These are phyloP conservation scores for Lacanobia wlatinum DNA, from an alignment of 2,888 invertebrate species.

Conservation along the genomic window DNA sequence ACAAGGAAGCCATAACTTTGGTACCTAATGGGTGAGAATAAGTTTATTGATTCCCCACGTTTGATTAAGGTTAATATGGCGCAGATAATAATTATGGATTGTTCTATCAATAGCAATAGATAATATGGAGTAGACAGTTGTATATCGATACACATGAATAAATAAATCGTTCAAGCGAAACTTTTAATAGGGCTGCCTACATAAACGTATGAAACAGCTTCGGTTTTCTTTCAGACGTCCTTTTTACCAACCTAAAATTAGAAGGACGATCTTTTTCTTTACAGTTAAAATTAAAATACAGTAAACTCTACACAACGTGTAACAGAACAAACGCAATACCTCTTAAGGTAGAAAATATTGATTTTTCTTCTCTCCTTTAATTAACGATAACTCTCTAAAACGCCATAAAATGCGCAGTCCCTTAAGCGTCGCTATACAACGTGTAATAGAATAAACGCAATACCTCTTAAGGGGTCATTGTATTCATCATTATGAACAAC, in stretches of 20 bases:
- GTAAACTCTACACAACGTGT: too few relatives aligned
- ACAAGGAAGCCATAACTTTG: constrained; percentile 9
- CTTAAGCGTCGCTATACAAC: too few relatives aligned
- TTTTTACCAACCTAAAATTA: neutral
- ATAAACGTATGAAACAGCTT: neutral
- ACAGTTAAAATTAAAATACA: too few relatives aligned
- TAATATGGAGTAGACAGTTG: constrained; percentile 12
- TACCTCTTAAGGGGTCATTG: too few relatives aligned
- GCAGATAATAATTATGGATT: constrained; percentile 6
- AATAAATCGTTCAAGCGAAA: constrained; percentile 17
- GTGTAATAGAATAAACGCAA: too few relatives aligned
- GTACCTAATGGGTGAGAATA: neutral
- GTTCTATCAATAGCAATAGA: constrained; percentile 11
- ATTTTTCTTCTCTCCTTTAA: too few relatives aligned
- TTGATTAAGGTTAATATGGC: neutral
- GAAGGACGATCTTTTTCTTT: neutral
- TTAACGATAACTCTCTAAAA: too few relatives aligned
- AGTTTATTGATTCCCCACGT: constrained; percentile 18
- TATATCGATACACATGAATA: constrained; percentile 29
- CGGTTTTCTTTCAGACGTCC: neutral
- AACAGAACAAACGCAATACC: too few relatives aligned
- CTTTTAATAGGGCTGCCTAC: neutral
- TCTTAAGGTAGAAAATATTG: too few relatives aligned
- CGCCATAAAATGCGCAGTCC: too few relatives aligned
- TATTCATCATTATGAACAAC: too few relatives aligned